Evolutionary conservation across 2,888 invertebrate species (phyloP).

Genomic region (Acanthacorydalis orientalis): DNA sequence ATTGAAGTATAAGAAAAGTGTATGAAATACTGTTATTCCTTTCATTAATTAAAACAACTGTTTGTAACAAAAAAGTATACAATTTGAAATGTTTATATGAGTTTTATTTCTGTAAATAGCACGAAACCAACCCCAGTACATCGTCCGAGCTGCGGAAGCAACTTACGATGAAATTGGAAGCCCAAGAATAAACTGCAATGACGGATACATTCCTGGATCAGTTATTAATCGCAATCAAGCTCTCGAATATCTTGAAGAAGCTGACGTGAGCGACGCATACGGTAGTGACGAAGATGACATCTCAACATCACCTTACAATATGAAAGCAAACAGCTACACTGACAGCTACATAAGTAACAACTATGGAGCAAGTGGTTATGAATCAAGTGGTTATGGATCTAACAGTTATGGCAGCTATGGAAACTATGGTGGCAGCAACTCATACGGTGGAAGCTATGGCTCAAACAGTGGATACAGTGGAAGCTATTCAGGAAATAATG

Average conservation of each 20-base stretch:
- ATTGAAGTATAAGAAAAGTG: too few species aligned
- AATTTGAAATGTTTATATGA: neutral
- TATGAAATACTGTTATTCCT: too few species aligned
- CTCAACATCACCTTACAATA: conserved; percentile 3
- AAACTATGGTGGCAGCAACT: neutral
- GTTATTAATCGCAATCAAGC: conserved; percentile 15
- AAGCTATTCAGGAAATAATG: neutral
- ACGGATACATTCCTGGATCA: conserved; percentile 16
- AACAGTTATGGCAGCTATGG: neutral
- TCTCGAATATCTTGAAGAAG: conserved; percentile 9
- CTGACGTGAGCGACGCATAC: conserved; percentile 7
- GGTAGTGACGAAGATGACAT: conserved; percentile 8
- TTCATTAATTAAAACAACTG: too few species aligned
- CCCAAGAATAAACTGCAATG: conserved; percentile 8
- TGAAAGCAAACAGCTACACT: neutral
- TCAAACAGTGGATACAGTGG: conserved; percentile 1
- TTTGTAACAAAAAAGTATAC: too few species aligned
- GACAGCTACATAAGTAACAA: conserved; percentile 3
- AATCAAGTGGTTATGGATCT: neutral
- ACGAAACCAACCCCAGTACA: conserved; percentile 2
- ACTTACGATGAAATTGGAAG: conserved; percentile 2
- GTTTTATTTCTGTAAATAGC: neutral
- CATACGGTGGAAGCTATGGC: conserved; percentile 1
- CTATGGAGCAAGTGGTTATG: neutral
- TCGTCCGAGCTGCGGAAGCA: neutral